Evolutionary conservation across 53 echinoderm and acorn worm species (phyloP).

Genomic region (Mesocentrotus franciscanus): DNA sequence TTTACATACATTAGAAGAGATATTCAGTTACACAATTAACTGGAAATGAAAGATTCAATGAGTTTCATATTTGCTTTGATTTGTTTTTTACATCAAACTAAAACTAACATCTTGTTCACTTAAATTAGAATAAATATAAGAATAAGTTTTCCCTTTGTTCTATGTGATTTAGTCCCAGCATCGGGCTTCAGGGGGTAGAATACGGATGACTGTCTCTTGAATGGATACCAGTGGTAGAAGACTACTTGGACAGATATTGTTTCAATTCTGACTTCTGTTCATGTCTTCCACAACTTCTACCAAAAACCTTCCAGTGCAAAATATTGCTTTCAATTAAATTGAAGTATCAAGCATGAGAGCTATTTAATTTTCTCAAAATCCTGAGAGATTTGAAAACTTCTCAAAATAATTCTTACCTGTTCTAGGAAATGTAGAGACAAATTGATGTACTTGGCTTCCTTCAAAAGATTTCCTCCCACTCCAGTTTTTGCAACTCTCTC

Average conservation of each 20-base stretch:
- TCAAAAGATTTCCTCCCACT: slow-evolving; percentile 86
- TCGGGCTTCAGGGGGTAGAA: too few relatives aligned
- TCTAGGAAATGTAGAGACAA: slow-evolving; percentile 94
- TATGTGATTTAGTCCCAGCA: too few relatives aligned
- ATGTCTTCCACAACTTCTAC: too few relatives aligned
- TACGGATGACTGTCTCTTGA: too few relatives aligned
- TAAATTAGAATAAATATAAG: too few relatives aligned
- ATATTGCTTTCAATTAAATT: background rate
- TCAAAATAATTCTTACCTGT: slow-evolving; percentile 72
- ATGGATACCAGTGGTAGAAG: too few relatives aligned
- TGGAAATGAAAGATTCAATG: slow-evolving; percentile 24
- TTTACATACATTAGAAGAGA: too few relatives aligned
- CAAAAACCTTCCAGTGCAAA: background rate
- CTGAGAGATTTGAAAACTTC: background rate
- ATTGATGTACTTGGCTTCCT: slow-evolving; percentile 98
- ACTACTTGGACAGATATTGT: too few relatives aligned
- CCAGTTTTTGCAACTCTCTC: slow-evolving; percentile 97
- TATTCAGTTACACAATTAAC: slow-evolving; percentile 77
- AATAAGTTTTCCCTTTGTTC: too few relatives aligned
- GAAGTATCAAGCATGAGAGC: background rate
- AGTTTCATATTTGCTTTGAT: background rate
- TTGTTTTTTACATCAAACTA: background rate
- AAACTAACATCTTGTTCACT: too few relatives aligned
- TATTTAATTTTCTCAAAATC: background rate
- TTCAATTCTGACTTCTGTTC: too few relatives aligned